phyloP scores from a whole-genome alignment of 2,888 invertebrate species.

The Leistus spinibarbis region DNA sequence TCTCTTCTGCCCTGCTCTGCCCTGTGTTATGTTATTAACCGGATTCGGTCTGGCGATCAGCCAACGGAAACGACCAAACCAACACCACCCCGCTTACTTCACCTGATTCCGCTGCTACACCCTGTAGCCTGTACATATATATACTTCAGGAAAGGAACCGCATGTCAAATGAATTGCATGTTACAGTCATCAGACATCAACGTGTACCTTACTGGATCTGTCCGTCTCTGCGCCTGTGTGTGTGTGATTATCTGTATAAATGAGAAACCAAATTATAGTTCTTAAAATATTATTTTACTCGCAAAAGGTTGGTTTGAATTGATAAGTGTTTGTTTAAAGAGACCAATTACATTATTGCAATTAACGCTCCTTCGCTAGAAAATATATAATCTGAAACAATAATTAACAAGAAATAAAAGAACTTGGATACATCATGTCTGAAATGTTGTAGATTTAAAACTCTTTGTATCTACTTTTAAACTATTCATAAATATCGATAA shows the following conservation, averaged over 20 bases:
- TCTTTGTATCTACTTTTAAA: too few species aligned
- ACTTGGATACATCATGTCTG: too few species aligned
- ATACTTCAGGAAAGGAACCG: background rate
- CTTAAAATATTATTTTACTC: background rate
- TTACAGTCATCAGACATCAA: background rate
- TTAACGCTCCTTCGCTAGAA: too few species aligned
- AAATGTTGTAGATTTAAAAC: too few species aligned
- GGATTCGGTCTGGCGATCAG: slow-evolving; percentile 20
- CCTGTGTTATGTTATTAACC: slow-evolving; percentile 13
- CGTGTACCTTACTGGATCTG: background rate
- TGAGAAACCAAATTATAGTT: background rate
- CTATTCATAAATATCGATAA: too few species aligned
- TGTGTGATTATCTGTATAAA: background rate
- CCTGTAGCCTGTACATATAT: background rate
- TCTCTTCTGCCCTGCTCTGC: too few species aligned
- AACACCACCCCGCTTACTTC: background rate
- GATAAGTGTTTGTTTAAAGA: background rate
- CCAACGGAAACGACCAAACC: slow-evolving; percentile 7
- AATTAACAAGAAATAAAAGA: too few species aligned
- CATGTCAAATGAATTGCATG: background rate
- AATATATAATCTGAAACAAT: too few species aligned
- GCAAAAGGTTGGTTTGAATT: background rate
- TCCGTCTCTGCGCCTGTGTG: background rate
- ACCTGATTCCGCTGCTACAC: background rate
- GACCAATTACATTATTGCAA: background rate